Evolutionary conservation across 2,888 invertebrate genomes (phyloP), one percentile per base, ranked within the genome.

Genomic region (Vanessa cardui): DNA sequence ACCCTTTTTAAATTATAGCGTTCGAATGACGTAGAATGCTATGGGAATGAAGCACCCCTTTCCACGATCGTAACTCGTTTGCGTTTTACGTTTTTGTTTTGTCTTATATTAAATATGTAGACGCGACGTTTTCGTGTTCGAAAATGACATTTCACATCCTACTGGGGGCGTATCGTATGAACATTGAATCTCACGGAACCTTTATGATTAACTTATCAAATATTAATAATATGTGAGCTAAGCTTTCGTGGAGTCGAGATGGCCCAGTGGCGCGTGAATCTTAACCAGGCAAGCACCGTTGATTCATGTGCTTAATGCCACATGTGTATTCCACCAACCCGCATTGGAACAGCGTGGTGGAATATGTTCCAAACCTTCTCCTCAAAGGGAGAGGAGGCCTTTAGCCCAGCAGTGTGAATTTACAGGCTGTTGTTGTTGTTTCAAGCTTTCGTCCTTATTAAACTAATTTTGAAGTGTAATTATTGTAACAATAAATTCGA

Each of bases 1-100:
- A 87, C 89, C 90, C 88, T 89, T 90, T 86, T 88, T 85, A 84
- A 89, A 88, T 89, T 88, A 88, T 87, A 83, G 81, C 82, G 78
- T 82, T 80, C 73, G 80, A 69, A 80, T 89, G 87, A 88, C 87
- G 87, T 83, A 80, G 77, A 77, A 76, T 75, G 78, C 79, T 84
- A 87, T 89, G 91, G 87, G 89, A 89, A 89, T 83, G 80, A 72
- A 72, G 74, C 76, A 77, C 77, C 82, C 82, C 78, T 77, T 78
- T 68, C 70, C 47, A n/a, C 7, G 56, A 26, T 68, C 60, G 21
- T 50, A 49, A 39, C 62, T 58, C 64, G 62, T 67, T 62, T 18
- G 45, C 56, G 56, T 56, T 56, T 18, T n/a, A 39, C n/a, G 33
- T 46, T 49, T 50, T 62, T 52, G 39, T 64, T 59, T 70, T 59